phyloP scores from a whole-genome alignment of 2,113 vertebrate species.

The Poeciliopsis occidentalis region DNA sequence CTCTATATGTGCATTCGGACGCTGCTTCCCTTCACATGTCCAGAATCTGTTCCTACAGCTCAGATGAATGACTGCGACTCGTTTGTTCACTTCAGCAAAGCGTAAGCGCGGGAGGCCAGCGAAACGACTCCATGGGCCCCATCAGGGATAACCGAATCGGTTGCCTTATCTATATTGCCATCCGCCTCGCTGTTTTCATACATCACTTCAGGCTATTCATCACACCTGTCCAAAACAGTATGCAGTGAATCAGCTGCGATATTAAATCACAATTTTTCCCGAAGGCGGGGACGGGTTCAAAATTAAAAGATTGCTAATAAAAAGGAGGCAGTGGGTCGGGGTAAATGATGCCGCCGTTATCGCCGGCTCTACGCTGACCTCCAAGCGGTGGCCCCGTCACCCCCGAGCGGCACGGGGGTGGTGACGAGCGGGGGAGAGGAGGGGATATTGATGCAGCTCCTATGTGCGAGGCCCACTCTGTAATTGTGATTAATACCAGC shows the following conservation, averaged over 20 bases:
- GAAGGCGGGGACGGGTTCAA: slow-evolving; percentile 71
- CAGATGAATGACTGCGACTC: slow-evolving; percentile 62
- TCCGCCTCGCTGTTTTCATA: slow-evolving; percentile 82
- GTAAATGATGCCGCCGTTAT: slow-evolving; percentile 78
- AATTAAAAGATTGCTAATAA: slow-evolving; percentile 84
- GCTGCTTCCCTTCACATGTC: slow-evolving; percentile 46
- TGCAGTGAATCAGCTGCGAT: slow-evolving; percentile 80
- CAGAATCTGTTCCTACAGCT: slow-evolving; percentile 43
- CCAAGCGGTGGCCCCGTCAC: slow-evolving; percentile 81
- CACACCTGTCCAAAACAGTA: slow-evolving; percentile 80
- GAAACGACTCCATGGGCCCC: slow-evolving; percentile 58
- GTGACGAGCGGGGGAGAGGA: slow-evolving; percentile 67
- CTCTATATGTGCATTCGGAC: slow-evolving; percentile 47
- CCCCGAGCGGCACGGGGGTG: slow-evolving; percentile 71
- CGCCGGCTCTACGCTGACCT: slow-evolving; percentile 85
- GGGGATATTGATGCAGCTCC: slow-evolving; percentile 87
- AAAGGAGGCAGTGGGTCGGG: slow-evolving; percentile 74
- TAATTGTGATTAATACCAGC: slow-evolving; percentile 99
- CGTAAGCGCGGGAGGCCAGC: slow-evolving; percentile 61
- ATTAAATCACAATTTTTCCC: slow-evolving; percentile 81
- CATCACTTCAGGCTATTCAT: slow-evolving; percentile 84
- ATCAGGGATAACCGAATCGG: slow-evolving; percentile 73
- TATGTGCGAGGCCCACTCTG: slow-evolving; percentile 84
- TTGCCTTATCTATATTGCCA: slow-evolving; percentile 84
- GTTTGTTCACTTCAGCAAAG: slow-evolving; percentile 76